Evolutionary conservation across 2,797 vertebrate species (phyloP).

Genomic region (Chrysocyon brachyurus): DNA sequence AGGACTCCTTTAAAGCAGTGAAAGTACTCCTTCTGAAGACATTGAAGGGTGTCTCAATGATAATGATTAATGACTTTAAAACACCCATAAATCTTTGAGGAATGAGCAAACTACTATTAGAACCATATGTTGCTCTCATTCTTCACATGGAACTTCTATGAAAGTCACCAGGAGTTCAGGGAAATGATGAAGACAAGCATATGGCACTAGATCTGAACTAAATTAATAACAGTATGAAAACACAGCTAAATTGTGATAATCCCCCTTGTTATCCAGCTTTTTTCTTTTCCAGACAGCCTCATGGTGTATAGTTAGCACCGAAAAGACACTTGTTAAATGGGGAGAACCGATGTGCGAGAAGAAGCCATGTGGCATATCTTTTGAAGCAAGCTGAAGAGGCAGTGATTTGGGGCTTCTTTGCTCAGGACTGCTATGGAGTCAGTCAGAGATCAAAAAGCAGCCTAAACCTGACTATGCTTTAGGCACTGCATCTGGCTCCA

Average conservation of each 20-base stretch:
- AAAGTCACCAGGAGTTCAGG: constrained; percentile 73
- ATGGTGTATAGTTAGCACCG: constrained; percentile 48
- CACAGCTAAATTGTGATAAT: constrained; percentile 80
- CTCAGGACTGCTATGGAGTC: constrained; percentile 45
- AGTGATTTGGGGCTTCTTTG: background rate
- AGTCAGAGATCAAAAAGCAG: constrained; percentile 76
- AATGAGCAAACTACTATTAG: constrained; percentile 65
- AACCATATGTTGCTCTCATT: constrained; percentile 69
- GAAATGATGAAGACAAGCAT: constrained; percentile 73
- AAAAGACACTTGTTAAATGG: constrained; percentile 73
- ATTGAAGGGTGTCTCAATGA: constrained; percentile 45
- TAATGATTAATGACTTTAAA: constrained; percentile 68
- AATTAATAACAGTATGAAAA: constrained; percentile 85
- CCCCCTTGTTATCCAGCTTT: constrained; percentile 78
- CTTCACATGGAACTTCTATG: constrained; percentile 37
- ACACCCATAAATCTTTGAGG: constrained; percentile 70
- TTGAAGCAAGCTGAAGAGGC: constrained; percentile 70
- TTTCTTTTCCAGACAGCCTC: constrained; percentile 70
- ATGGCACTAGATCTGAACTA: constrained; percentile 75
- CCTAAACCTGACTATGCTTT: constrained; percentile 61
- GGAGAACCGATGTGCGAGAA: constrained; percentile 36
- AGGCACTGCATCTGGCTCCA: constrained; percentile 75
- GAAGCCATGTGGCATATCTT: constrained; percentile 61
- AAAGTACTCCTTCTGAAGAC: constrained; percentile 65
- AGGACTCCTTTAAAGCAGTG: constrained; percentile 67